Conservation (phyloP, 2,113 vertebrate genomes). For the Australoheros scitulus region DNA sequence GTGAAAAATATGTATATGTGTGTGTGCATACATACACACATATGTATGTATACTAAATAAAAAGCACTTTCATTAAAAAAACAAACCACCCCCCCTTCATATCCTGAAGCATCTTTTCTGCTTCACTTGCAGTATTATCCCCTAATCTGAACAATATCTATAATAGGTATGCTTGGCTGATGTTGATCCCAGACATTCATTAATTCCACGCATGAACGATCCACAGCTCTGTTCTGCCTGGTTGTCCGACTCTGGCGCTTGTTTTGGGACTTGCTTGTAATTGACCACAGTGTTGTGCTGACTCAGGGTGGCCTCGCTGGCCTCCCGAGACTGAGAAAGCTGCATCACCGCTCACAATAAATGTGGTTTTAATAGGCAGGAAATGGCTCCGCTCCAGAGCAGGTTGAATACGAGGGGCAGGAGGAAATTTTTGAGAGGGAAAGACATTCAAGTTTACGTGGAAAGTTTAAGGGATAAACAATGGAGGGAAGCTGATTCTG, state of each 20-base stretch:
- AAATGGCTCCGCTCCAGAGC: constrained; percentile 31
- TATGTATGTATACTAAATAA: no score
- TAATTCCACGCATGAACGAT: constrained; percentile 48
- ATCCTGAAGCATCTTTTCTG: not conserved
- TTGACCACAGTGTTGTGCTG: constrained; percentile 50
- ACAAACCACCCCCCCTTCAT: not conserved
- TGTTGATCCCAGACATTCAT: constrained; percentile 32
- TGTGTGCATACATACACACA: no score
- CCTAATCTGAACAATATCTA: constrained; percentile 13
- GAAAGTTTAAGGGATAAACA: constrained; percentile 48
- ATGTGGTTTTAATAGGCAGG: constrained; percentile 54
- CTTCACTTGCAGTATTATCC: not conserved
- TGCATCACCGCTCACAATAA: constrained; percentile 18
- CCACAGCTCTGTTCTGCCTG: not conserved
- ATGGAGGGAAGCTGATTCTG: constrained; percentile 60
- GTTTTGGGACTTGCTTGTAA: constrained; percentile 32
- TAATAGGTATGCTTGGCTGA: not conserved
- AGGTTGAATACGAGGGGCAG: not conserved
- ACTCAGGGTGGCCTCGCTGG: constrained; percentile 46
- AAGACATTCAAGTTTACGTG: constrained; percentile 12
- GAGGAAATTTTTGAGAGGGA: not conserved
- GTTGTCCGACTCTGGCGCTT: constrained; percentile 7
- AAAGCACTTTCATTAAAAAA: not conserved
- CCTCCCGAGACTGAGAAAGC: constrained; percentile 29
- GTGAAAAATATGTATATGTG: not conserved